A percentile compares a stretch with the other conserved stretches of the same genome.
Conservation (phyloP, 2,113 vertebrate species). For the Ammodytes marinus region DNA sequence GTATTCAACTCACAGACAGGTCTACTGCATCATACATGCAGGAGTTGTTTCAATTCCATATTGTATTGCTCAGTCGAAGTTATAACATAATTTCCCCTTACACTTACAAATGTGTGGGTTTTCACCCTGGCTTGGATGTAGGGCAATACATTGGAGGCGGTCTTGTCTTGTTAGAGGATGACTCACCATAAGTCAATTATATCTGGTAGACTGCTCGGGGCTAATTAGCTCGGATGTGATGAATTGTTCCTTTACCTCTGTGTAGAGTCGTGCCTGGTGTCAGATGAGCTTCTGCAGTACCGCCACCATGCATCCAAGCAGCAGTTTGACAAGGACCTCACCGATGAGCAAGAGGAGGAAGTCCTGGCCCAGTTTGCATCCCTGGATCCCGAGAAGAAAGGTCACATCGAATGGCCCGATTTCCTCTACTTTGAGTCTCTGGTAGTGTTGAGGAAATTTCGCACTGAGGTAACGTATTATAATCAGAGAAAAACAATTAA, state of each 20-base stretch:
- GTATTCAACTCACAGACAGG: not conserved
- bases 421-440: constrained; percentile 96
- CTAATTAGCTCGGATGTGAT: constrained; percentile 59
- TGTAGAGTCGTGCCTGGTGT: constrained; percentile 91
- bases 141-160: constrained; percentile 6
- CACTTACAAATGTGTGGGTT: not conserved
- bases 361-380: constrained; percentile 91
- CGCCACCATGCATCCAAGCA: constrained; percentile 93
- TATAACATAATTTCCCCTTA: constrained; percentile 28
- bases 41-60: not conserved
- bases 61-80: not conserved
- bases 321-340: constrained; percentile 88
- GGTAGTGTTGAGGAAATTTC: constrained; percentile 90
- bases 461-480: constrained; percentile 87
- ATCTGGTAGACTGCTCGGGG: constrained; percentile 30
- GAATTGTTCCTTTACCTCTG: constrained; percentile 48
- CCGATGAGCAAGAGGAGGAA: constrained; percentile 90
- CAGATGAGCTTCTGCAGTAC: constrained; percentile 94
- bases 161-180: constrained; percentile 21
- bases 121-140: not conserved
- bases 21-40: not conserved
- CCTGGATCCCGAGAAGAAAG: constrained; percentile 91
- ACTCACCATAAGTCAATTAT: constrained; percentile 56
- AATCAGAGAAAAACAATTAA: not conserved
- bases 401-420: constrained; percentile 92